Conservation (phyloP, 2,888 invertebrate genomes). For the Heliconius ismenius region DNA sequence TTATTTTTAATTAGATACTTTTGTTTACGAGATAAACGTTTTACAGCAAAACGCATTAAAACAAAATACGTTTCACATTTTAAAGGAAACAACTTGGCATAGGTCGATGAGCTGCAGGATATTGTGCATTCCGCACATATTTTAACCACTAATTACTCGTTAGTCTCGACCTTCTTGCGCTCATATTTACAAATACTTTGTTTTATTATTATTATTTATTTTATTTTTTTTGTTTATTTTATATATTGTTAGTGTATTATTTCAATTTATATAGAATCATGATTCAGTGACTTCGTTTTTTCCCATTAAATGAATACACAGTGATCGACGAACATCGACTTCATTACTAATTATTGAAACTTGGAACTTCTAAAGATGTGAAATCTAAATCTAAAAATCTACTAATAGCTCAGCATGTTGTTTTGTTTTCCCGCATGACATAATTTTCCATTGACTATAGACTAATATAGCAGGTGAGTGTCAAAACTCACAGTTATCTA, state of each 20-base stretch:
- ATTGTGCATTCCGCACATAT: conserved; percentile 67
- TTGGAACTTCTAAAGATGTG: neutral
- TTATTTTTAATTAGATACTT: neutral
- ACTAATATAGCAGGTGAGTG: conserved; percentile 37
- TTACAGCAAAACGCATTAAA: conserved; percentile 12
- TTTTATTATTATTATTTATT: conserved; percentile 17
- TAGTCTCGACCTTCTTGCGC: conserved; percentile 55
- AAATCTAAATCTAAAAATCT: neutral
- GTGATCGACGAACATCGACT: neutral
- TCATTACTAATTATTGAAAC: neutral
- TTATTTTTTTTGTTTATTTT: no score
- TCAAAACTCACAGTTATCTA: conserved; percentile 54
- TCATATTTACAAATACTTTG: conserved; percentile 8
- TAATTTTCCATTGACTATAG: conserved; percentile 15
- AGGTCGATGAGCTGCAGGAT: conserved; percentile 60
- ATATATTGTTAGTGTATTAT: neutral
- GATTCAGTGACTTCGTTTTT: neutral
- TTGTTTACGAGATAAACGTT: conserved; percentile 13
- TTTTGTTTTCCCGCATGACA: conserved; percentile 26
- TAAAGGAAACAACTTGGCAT: conserved; percentile 62
- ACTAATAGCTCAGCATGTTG: neutral
- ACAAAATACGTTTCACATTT: conserved; percentile 39
- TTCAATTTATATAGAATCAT: neutral
- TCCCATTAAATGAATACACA: neutral
- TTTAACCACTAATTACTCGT: conserved; percentile 57